Conservation (phyloP, 2,113 vertebrate species). For the Oxyruncus cristatus region DNA sequence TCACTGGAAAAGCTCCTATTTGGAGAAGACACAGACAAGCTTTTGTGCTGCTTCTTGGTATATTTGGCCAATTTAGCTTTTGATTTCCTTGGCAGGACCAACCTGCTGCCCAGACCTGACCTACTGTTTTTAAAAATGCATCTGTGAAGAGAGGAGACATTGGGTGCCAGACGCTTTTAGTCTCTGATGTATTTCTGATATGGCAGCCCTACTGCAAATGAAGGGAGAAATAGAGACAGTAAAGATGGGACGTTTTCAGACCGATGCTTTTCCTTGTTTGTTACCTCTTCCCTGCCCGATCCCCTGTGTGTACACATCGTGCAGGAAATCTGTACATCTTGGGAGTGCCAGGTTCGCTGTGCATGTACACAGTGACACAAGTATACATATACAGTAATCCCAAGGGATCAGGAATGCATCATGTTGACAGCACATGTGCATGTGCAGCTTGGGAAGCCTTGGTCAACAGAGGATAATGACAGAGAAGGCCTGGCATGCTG, state of each 20-base stretch:
- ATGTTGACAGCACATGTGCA: background rate
- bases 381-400: background rate
- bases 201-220: background rate
- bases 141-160: background rate
- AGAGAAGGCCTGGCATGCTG: background rate
- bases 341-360: accelerated
- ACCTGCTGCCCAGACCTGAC: background rate
- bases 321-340: accelerated
- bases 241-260: background rate
- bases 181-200: background rate
- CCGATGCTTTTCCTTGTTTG: background rate
- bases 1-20: background rate
- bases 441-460: background rate
- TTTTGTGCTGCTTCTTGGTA: background rate
- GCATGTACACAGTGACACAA: background rate
- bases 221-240: background rate
- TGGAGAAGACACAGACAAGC: background rate
- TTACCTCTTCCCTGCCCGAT: background rate
- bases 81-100: conserved; percentile 19
- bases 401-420: accelerated
- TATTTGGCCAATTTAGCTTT: background rate
- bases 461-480: background rate
- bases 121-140: background rate
- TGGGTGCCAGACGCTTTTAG: background rate
- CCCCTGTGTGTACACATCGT: accelerated